Conservation (phyloP, 2,888 invertebrate genomes). For the Troilus luridus region DNA sequence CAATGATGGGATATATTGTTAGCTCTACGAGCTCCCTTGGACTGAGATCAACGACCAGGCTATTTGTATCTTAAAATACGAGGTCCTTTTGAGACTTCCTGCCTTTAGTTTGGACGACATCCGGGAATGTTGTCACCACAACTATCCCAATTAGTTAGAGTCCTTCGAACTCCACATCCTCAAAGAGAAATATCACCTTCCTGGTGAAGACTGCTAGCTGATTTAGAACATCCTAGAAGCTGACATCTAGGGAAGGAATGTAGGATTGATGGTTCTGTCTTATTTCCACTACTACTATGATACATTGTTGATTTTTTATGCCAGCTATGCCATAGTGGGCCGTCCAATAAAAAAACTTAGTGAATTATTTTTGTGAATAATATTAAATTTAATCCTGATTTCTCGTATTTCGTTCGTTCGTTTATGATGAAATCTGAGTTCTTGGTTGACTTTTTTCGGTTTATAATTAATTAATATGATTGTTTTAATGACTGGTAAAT, state of each 20-base stretch:
- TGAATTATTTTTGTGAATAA: too few species aligned
- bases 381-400: neutral
- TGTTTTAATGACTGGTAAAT: constrained; percentile 4
- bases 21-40: too few species aligned
- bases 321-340: neutral
- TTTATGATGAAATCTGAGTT: neutral
- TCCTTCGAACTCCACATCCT: neutral
- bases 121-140: neutral
- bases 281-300: neutral
- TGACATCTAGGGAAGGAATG: neutral
- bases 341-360: neutral
- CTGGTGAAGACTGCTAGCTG: neutral
- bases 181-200: neutral
- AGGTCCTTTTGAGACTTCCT: neutral
- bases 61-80: neutral
- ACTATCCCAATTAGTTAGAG: neutral
- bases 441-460: neutral
- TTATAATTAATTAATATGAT: neutral
- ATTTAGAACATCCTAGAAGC: neutral
- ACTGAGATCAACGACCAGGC: neutral
- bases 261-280: neutral
- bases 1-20: neutral
- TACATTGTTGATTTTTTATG: constrained; percentile 9
- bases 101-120: neutral
- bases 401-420: neutral